A percentile compares a stretch with the other conserved stretches of the same genome.
Conservation (phyloP, 2,797 vertebrate species). For the Pantherophis vulpinus region DNA sequence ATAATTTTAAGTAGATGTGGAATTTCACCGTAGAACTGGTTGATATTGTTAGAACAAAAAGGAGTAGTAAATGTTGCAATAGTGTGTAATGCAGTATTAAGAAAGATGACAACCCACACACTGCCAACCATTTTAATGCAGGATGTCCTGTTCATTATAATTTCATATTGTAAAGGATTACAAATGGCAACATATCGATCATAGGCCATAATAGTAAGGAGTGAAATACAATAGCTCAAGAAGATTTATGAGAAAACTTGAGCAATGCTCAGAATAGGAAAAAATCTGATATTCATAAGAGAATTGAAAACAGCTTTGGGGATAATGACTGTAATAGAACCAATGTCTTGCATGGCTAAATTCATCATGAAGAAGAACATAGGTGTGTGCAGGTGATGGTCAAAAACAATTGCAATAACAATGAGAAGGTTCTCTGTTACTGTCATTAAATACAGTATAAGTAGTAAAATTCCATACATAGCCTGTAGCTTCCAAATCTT, state of each 20-base stretch:
- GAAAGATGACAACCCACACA: background rate
- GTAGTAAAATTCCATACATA: background rate
- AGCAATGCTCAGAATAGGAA: background rate
- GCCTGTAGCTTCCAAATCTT: background rate
- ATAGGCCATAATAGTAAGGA: background rate
- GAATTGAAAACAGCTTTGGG: background rate
- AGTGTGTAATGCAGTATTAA: background rate
- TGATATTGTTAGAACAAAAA: background rate
- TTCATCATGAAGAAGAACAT: conserved; percentile 41
- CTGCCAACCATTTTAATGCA: background rate
- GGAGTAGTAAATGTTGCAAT: background rate
- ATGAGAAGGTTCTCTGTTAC: conserved; percentile 22
- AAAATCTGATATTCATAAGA: background rate
- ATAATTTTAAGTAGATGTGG: background rate
- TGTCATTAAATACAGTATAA: background rate
- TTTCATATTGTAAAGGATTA: background rate
- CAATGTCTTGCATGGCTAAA: background rate
- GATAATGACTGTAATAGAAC: background rate
- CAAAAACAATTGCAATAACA: conserved; percentile 1
- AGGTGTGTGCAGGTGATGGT: conserved; percentile 15
- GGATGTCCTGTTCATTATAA: background rate
- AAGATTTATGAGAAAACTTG: background rate
- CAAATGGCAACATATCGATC: background rate
- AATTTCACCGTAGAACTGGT: background rate
- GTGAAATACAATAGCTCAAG: background rate